Evolutionary conservation across 2,888 invertebrate genomes (phyloP), one percentile per base, ranked within the genome.

Genomic region (Pyrochroa serraticornis): DNA sequence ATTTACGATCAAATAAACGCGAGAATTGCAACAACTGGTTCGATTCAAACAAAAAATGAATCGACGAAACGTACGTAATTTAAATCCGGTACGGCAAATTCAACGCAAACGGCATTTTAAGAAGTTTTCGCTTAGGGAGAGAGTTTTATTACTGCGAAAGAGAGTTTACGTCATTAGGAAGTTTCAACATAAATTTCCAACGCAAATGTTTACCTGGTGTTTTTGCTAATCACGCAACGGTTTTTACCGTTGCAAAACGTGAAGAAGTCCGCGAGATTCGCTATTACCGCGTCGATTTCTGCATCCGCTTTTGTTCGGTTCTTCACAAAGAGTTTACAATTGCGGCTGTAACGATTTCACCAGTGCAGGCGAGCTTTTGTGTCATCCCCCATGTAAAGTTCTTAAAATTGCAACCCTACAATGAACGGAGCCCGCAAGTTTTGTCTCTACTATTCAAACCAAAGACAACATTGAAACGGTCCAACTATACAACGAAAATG

Each of bases 341-440:
- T 44, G 44, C 34, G 9, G 44, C 34, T 33, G 7, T 32, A 33
- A 44, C 3, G 33, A 44, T 44, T 44, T 44, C 44, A 2, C 22
- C 5, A 5, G 22, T 22, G 5, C 22, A 22, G 22, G 22, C 22
- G 22, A 22, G 22, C 22, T 22, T 22, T 22, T 22, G 22, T 22
- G 22, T 5, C 22, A 5, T 44, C n/a, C 8, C 3, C 3, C 13
- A 42, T 42, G 31, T 30, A 42, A 44, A 44, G 13, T 44, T 30
- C 44, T 44, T 44, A 34, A 44, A 44, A 33, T 44, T 44, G 34
- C 44, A 12, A 31, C n/a, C 12, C 9, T 33, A 34, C 13, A 33
- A 44, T 44, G 33, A 44, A 44, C 31, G 31, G 33, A 44, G 22
- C 22, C 31, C 8, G 33, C 1, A 10, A 14, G 7, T 44, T 31